Percentiles rank a stretch among this genome's conserved stretches.
Conservation (phyloP, 2,888 invertebrate genomes). For the Eucera pruinosa region DNA sequence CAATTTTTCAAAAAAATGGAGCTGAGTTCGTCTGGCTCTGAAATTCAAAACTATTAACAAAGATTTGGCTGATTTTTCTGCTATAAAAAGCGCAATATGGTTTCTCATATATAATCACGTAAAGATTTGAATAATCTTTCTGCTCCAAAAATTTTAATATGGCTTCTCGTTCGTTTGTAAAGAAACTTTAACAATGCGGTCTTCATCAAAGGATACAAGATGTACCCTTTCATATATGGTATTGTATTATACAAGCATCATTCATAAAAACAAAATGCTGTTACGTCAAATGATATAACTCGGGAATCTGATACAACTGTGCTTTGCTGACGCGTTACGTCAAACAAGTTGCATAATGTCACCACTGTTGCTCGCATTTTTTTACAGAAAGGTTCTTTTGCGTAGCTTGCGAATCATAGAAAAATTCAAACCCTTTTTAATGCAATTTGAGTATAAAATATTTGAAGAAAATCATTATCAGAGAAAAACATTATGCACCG, state of each 20-base stretch:
- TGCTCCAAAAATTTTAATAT: too few species aligned
- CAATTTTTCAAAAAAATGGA: too few species aligned
- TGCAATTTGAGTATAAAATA: not conserved
- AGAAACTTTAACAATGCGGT: too few species aligned
- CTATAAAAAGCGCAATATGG: too few species aligned
- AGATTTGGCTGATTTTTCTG: too few species aligned
- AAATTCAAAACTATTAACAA: too few species aligned
- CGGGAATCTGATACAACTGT: constrained; percentile 1
- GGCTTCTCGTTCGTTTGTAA: too few species aligned
- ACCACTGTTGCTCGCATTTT: not conserved
- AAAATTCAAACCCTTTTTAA: not conserved
- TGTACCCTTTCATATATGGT: not conserved
- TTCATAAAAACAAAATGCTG: not conserved
- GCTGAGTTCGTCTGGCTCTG: too few species aligned
- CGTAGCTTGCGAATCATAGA: not conserved
- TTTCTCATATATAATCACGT: too few species aligned
- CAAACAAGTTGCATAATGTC: constrained; percentile 1
- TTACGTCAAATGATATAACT: not conserved
- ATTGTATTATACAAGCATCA: not conserved
- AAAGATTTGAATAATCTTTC: not conserved
- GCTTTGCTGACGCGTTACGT: not conserved
- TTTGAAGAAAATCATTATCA: too few species aligned
- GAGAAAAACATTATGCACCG: too few species aligned
- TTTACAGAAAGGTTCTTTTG: not conserved
- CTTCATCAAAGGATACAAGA: not conserved